These are phyloP conservation scores for Cairina moschata DNA, from an alignment of 2,113 vertebrate species.

Conservation along the genomic window DNA sequence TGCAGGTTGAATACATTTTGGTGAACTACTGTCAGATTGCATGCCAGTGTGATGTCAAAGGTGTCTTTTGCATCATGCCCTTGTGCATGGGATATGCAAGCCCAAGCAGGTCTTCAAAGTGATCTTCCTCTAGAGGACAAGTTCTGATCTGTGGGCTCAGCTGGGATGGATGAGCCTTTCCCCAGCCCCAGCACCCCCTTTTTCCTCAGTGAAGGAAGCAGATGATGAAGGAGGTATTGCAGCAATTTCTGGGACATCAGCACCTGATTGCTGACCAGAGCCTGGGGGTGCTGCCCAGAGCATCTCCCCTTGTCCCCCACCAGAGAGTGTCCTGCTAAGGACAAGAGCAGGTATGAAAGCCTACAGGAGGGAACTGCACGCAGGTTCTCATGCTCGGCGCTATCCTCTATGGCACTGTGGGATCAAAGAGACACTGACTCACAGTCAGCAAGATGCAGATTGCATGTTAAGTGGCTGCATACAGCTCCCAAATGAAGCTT, in stretches of 20 bases:
- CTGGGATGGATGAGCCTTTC: background rate
- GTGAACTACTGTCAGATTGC: background rate
- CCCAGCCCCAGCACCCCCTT: background rate
- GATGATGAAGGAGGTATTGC: background rate
- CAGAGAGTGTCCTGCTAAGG: rapidly evolving
- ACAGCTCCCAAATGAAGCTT: background rate
- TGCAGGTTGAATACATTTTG: rapidly evolving
- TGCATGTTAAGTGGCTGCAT: constrained; percentile 16
- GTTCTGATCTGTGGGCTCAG: background rate
- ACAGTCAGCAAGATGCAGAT: background rate
- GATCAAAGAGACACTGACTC: constrained; percentile 21
- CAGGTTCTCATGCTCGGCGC: background rate
- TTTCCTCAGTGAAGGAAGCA: background rate
- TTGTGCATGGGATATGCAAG: background rate
- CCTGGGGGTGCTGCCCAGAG: background rate
- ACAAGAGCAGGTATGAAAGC: background rate
- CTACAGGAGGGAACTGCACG: background rate
- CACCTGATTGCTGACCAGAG: background rate
- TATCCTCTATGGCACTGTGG: background rate
- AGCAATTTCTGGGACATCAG: background rate
- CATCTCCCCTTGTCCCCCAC: background rate
- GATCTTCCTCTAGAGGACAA: background rate
- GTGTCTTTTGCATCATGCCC: background rate
- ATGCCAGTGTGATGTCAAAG: background rate
- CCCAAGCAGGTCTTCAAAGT: background rate